phyloP scores from a whole-genome alignment of 1,140 invertebrate genomes.

The Liolophura sinensis region DNA sequence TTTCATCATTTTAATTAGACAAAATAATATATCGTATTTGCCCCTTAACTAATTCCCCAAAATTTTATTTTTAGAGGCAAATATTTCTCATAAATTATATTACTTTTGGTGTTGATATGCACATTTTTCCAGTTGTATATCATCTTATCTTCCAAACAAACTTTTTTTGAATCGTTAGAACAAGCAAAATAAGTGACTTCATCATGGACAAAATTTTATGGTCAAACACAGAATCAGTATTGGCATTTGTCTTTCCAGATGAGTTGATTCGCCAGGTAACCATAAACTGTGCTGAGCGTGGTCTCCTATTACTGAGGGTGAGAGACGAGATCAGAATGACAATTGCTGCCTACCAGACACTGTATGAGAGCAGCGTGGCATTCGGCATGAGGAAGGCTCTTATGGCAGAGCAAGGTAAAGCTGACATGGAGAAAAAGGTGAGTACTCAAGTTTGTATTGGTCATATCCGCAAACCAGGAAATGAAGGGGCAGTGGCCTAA shows the following conservation, averaged over 20 bases:
- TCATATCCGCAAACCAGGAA: not conserved
- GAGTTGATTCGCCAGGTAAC: slow-evolving; percentile 94
- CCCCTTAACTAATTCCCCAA: no score
- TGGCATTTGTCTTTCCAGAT: slow-evolving; percentile 64
- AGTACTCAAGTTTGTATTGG: slow-evolving; percentile 4
- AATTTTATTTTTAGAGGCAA: no score
- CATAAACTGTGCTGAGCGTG: slow-evolving; percentile 95
- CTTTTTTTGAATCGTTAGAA: no score
- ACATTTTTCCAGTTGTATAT: no score
- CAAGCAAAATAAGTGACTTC: no score
- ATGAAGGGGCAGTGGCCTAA: not conserved
- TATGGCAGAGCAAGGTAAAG: slow-evolving; percentile 73
- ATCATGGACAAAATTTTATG: no score
- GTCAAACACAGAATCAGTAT: no score
- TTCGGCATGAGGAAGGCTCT: slow-evolving; percentile 98
- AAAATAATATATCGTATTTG: no score
- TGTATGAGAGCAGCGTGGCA: slow-evolving; percentile 96
- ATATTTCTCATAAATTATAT: no score
- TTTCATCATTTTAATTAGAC: no score
- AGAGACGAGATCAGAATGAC: slow-evolving; percentile 96
- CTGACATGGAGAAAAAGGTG: slow-evolving; percentile 68
- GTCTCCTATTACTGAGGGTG: slow-evolving; percentile 87
- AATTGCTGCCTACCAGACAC: slow-evolving; percentile 88
- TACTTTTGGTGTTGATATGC: no score
- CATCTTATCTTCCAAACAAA: no score